Conservation (phyloP, 2,888 invertebrate genomes). For the Plemyria rubiginata region DNA sequence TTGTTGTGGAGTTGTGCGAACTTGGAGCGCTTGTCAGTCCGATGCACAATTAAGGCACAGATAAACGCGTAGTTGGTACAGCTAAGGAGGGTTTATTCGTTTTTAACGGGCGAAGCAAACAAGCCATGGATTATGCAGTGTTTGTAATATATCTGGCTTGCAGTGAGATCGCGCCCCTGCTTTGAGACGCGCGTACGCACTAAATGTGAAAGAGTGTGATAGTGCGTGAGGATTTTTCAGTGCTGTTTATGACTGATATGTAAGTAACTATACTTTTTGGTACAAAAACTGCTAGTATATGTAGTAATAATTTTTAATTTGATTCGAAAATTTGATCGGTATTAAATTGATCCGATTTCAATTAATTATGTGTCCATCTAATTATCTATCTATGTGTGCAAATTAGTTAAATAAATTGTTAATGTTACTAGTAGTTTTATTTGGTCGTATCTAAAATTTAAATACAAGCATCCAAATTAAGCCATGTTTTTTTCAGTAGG, state of each 20-base stretch:
- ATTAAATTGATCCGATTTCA: too few species aligned
- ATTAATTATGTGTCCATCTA: too few species aligned
- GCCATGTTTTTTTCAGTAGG: too few species aligned
- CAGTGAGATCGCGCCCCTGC: conserved; percentile 63
- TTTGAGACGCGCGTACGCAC: conserved; percentile 63
- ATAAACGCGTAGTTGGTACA: conserved; percentile 18
- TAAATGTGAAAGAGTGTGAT: conserved; percentile 7
- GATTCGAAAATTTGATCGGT: too few species aligned
- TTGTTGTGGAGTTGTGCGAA: conserved; percentile 55
- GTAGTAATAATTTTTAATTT: too few species aligned
- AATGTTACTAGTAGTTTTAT: too few species aligned
- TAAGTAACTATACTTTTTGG: conserved; percentile 44
- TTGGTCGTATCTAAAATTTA: too few species aligned
- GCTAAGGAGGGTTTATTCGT: conserved; percentile 52
- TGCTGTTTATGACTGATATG: conserved; percentile 61
- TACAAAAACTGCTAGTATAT: too few species aligned
- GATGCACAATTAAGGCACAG: conserved; percentile 38
- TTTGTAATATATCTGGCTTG: conserved; percentile 53
- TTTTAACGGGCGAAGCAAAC: conserved; percentile 69
- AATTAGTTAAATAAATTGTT: too few species aligned
- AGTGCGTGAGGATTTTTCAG: conserved; percentile 17
- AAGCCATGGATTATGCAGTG: conserved; percentile 70
- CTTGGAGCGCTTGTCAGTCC: conserved; percentile 22
- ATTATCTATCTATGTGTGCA: too few species aligned
- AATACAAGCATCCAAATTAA: too few species aligned